Evolutionary conservation across 2,888 invertebrate species (phyloP).

Genomic region (Lacanobia oleracea): DNA sequence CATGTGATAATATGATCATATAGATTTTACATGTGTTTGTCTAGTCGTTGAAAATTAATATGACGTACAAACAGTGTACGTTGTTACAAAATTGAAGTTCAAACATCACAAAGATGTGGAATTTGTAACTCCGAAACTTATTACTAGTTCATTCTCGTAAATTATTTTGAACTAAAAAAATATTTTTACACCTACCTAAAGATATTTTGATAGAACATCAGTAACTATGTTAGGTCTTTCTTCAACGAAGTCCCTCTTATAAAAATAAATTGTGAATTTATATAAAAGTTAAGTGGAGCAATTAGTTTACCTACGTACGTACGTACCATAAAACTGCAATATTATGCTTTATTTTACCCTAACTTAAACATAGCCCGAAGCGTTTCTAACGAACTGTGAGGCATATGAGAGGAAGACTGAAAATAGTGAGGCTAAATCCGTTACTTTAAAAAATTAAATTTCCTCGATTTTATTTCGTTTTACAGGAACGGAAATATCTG

Average conservation of each 20-base stretch:
- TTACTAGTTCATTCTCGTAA: background rate
- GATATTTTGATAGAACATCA: no score
- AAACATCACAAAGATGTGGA: conserved; percentile 3
- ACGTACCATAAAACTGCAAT: background rate
- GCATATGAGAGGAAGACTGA: background rate
- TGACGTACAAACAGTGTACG: background rate
- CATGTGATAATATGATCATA: background rate
- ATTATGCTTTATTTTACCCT: background rate
- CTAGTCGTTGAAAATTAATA: background rate
- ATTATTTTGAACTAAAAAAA: background rate
- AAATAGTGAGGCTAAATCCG: background rate
- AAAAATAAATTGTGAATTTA: background rate
- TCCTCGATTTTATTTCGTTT: conserved; percentile 18
- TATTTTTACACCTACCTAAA: background rate
- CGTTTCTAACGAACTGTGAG: background rate
- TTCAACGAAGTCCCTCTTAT: background rate
- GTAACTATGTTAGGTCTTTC: no score
- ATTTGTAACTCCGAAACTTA: background rate
- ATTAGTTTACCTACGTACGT: background rate
- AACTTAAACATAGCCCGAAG: background rate
- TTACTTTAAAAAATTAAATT: conserved; percentile 6
- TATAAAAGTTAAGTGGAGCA: background rate
- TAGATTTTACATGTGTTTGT: no score
- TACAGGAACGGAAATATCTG: background rate
- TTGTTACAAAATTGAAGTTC: conserved; percentile 2